phyloP scores from a whole-genome alignment of 2,113 vertebrate genomes.

The Albula goreensis region DNA sequence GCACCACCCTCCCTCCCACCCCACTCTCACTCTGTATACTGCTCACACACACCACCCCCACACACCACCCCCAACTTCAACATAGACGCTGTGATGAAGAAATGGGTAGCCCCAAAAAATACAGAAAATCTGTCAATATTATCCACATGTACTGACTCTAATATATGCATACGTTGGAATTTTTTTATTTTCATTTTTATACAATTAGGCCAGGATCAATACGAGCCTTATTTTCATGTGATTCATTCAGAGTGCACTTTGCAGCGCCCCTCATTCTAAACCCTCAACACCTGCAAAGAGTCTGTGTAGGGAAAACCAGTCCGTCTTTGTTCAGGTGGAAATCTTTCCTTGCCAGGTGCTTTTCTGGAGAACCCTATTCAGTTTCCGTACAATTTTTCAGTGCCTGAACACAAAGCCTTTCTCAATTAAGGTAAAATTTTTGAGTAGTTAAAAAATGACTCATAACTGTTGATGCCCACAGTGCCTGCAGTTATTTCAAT shows the following conservation, averaged over 20 bases:
- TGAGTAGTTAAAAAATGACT: neutral
- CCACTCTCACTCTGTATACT: neutral
- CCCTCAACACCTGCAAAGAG: neutral
- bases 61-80: neutral
- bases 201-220: constrained; percentile 45
- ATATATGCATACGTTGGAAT: constrained; percentile 38
- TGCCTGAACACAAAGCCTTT: neutral
- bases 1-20: neutral
- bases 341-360: neutral
- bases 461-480: neutral
- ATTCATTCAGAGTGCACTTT: constrained; percentile 4
- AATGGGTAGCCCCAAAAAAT: constrained; percentile 17
- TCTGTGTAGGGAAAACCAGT: neutral
- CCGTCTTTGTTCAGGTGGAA: neutral
- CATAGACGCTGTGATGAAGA: constrained; percentile 6
- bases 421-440: neutral
- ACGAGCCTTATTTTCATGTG: constrained; percentile 26
- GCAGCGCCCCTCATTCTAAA: neutral
- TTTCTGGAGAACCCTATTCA: neutral
- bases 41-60: neutral
- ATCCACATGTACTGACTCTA: constrained; percentile 11
- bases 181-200: constrained; percentile 44
- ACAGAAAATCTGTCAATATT: constrained; percentile 1
- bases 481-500: neutral
- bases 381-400: neutral